These are phyloP conservation scores for Oscheius sp. DNA, from an alignment of 2,888 invertebrate genomes.

Conservation along the genomic window DNA sequence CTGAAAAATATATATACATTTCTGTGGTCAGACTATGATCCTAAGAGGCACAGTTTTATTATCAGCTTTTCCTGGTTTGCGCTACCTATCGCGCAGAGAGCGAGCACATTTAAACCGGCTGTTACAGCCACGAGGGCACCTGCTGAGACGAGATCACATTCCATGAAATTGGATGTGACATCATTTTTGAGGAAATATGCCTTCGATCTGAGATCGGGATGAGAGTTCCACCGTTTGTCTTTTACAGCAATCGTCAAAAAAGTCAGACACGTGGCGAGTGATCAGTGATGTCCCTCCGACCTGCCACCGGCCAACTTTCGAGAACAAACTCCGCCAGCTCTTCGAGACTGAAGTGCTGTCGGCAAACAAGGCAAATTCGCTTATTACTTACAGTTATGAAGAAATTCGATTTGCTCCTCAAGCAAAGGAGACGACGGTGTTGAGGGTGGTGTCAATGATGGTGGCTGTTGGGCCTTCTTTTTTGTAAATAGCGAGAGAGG, in stretches of 20 bases:
- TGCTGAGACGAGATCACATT: slow-evolving; percentile 16
- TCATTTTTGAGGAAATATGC: neutral
- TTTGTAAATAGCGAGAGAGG: slow-evolving; percentile 28
- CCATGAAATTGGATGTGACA: slow-evolving; percentile 4
- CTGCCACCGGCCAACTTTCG: slow-evolving; percentile 5
- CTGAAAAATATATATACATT: slow-evolving; percentile 19
- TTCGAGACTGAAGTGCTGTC: slow-evolving; percentile 1
- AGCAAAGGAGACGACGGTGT: slow-evolving; percentile 30
- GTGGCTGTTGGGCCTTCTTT: slow-evolving; percentile 20
- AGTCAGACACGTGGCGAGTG: slow-evolving; percentile 19
- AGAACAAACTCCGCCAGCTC: slow-evolving; percentile 13
- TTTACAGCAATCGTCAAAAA: neutral
- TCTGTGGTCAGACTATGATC: neutral
- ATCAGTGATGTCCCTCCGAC: slow-evolving; percentile 19
- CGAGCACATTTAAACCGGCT: slow-evolving; percentile 16
- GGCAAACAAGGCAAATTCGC: slow-evolving; percentile 1
- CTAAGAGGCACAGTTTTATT: neutral
- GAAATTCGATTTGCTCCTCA: slow-evolving; percentile 34
- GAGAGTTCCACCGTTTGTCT: neutral
- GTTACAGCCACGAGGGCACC: slow-evolving; percentile 25
- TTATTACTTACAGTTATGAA: slow-evolving; percentile 29
- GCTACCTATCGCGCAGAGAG: slow-evolving; percentile 19
- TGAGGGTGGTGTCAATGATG: slow-evolving; percentile 30
- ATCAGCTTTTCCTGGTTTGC: slow-evolving; percentile 8
- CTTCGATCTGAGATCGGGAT: neutral